These are phyloP conservation scores for Dromiciops gliroides DNA, from an alignment of 2,113 vertebrate species.

Conservation along the genomic window DNA sequence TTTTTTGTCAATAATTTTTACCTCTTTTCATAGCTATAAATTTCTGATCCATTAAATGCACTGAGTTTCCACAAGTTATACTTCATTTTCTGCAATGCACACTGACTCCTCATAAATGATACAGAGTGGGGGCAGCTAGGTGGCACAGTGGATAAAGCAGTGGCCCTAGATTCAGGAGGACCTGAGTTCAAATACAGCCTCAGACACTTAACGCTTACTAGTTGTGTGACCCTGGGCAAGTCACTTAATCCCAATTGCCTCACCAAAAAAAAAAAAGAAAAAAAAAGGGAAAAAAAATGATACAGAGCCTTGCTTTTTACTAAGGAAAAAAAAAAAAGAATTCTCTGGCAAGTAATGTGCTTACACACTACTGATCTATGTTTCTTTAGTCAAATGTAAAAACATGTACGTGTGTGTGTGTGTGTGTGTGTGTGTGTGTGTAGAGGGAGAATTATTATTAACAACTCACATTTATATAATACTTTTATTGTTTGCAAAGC, in stretches of 20 bases:
- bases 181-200: too few species aligned
- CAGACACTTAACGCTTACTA: too few species aligned
- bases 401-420: too few species aligned
- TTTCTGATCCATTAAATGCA: not conserved
- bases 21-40: not conserved
- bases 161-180: too few species aligned
- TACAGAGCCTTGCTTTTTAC: not conserved
- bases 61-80: not conserved
- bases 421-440: too few species aligned
- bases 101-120: slow-evolving; percentile 25
- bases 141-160: too few species aligned
- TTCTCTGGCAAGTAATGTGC: not conserved
- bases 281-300: too few species aligned
- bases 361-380: not conserved
- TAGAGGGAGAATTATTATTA: not conserved
- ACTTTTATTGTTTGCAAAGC: not conserved
- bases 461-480: not conserved
- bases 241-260: too few species aligned
- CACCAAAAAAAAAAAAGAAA: too few species aligned
- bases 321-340: slow-evolving; percentile 32
- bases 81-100: slow-evolving; percentile 29
- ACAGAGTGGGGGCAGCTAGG: too few species aligned
- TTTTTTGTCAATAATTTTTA: not conserved
- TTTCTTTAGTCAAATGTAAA: not conserved
- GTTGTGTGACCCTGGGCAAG: too few species aligned